These are phyloP conservation scores for Latheticus oryzae DNA, from an alignment of 2,888 invertebrate genomes.

Conservation along the genomic window DNA sequence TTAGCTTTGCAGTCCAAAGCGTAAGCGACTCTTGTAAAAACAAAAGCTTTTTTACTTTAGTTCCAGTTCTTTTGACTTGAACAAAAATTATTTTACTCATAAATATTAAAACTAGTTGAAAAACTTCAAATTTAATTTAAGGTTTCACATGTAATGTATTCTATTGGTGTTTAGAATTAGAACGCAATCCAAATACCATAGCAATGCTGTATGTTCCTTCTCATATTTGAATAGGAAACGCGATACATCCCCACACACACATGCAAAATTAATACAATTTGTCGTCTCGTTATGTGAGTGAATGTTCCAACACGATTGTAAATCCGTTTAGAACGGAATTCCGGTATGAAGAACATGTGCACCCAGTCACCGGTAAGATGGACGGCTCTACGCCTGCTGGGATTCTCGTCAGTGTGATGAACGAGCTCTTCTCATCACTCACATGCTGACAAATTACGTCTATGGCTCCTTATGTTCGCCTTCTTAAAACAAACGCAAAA, in stretches of 20 bases:
- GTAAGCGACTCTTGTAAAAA: too few relatives aligned
- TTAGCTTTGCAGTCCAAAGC: too few relatives aligned
- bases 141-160: too few relatives aligned
- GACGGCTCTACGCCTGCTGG: slow-evolving; percentile 52
- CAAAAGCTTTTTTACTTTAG: too few relatives aligned
- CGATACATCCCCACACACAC: slow-evolving; percentile 20
- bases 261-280: slow-evolving; percentile 38
- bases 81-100: too few relatives aligned
- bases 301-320: slow-evolving; percentile 37
- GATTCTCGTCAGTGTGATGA: slow-evolving; percentile 58
- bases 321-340: slow-evolving; percentile 46
- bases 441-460: slow-evolving; percentile 58
- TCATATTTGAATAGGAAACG: slow-evolving; percentile 26
- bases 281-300: slow-evolving; percentile 25
- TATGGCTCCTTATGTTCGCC: slow-evolving; percentile 43
- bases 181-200: too few relatives aligned
- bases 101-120: too few relatives aligned
- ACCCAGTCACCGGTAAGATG: slow-evolving; percentile 53
- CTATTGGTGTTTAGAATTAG: too few relatives aligned
- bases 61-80: too few relatives aligned
- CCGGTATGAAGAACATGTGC: slow-evolving; percentile 51
- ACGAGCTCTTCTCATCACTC: slow-evolving; percentile 58
- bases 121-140: too few relatives aligned
- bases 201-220: slow-evolving; percentile 21
- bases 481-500: slow-evolving; percentile 45